phyloP scores from a whole-genome alignment of 2,113 vertebrate genomes.

The Zingel zingel region DNA sequence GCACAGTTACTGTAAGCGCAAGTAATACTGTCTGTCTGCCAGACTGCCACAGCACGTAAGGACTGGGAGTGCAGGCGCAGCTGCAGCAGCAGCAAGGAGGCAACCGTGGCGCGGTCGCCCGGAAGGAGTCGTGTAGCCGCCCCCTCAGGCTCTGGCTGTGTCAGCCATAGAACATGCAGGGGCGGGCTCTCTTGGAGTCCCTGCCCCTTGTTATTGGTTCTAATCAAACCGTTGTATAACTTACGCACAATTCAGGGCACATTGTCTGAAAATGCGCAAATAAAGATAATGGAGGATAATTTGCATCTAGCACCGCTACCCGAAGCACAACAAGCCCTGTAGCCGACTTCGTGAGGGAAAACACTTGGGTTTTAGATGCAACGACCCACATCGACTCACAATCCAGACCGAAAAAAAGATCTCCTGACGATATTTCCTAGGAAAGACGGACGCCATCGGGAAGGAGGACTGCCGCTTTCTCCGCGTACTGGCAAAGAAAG shows the following conservation, averaged over 20 bases:
- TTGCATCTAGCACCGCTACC: not conserved
- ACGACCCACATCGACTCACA: not conserved
- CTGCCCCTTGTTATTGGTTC: constrained; percentile 67
- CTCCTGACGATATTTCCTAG: not conserved
- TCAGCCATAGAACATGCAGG: constrained; percentile 51
- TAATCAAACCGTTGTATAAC: constrained; percentile 45
- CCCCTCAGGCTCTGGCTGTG: not conserved
- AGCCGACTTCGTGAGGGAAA: no score
- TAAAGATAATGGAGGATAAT: constrained; percentile 28
- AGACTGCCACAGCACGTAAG: constrained; percentile 1
- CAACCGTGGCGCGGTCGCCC: constrained; percentile 46
- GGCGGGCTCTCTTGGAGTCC: constrained; percentile 56
- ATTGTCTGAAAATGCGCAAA: constrained; percentile 77
- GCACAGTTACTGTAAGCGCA: not conserved
- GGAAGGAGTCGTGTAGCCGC: constrained; percentile 55
- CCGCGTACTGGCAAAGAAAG: constrained; percentile 7
- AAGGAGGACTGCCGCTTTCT: constrained; percentile 21
- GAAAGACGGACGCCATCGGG: constrained; percentile 36
- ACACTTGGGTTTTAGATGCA: not conserved
- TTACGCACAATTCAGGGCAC: constrained; percentile 54
- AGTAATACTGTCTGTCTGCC: not conserved
- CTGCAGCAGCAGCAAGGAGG: constrained; percentile 43
- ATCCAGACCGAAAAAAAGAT: constrained; percentile 2
- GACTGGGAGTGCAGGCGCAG: constrained; percentile 38
- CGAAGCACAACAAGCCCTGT: not conserved